Evolutionary conservation across 2,888 invertebrate genomes (phyloP).

Genomic region (Cheiracanthium punctorium): DNA sequence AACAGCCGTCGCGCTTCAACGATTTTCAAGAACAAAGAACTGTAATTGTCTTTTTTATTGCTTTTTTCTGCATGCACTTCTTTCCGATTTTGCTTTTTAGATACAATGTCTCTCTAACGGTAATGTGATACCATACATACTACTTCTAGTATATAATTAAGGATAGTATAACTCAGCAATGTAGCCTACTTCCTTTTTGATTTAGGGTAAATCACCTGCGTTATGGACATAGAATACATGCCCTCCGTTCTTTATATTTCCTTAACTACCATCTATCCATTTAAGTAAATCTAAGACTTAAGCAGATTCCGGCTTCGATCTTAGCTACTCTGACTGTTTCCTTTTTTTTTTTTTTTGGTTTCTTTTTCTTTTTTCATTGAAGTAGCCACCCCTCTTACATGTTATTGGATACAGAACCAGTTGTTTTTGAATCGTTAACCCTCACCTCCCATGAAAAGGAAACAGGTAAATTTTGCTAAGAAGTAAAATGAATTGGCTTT

Average conservation of each 20-base stretch:
- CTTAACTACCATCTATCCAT: slow-evolving; percentile 3
- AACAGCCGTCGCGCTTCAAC: slow-evolving; percentile 53
- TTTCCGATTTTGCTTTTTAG: slow-evolving; percentile 28
- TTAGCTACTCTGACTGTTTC: too few relatives aligned
- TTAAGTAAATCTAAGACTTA: slow-evolving; percentile 5
- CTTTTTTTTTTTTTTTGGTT: too few relatives aligned
- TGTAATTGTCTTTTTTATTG: slow-evolving; percentile 39
- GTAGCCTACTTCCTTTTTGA: slow-evolving; percentile 35
- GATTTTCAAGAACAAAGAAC: slow-evolving; percentile 56
- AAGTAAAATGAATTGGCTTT: too few relatives aligned
- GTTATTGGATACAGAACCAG: neutral
- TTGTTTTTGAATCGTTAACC: slow-evolving; percentile 3
- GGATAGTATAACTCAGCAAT: slow-evolving; percentile 18
- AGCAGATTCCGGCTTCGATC: neutral
- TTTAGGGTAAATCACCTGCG: slow-evolving; percentile 22
- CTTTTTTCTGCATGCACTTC: neutral
- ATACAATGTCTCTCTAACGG: slow-evolving; percentile 42
- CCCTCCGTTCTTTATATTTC: neutral
- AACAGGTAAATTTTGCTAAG: too few relatives aligned
- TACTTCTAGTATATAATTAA: slow-evolving; percentile 42
- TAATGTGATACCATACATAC: slow-evolving; percentile 30
- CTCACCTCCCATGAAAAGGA: too few relatives aligned
- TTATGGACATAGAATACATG: slow-evolving; percentile 13
- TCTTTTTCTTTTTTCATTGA: too few relatives aligned
- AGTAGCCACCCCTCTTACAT: too few relatives aligned